These are phyloP conservation scores for Plebejus melissa DNA, from an alignment of 2,888 invertebrate genomes.

Conservation along the genomic window DNA sequence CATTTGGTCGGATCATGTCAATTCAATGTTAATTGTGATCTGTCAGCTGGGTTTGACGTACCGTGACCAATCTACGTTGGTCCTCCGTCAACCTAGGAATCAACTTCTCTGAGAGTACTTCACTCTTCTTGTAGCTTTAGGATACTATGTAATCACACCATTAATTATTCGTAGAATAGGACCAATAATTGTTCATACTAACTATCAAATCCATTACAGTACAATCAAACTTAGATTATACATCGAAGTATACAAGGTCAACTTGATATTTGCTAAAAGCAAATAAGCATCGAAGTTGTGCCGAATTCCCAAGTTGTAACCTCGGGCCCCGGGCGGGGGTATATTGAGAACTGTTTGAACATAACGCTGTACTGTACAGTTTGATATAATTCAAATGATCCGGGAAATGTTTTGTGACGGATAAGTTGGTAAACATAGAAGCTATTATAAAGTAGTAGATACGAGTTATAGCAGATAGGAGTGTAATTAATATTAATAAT, in stretches of 20 bases:
- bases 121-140: no score
- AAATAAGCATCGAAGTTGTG: conserved; percentile 64
- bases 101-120: no score
- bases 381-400: conserved; percentile 8
- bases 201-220: not conserved
- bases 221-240: conserved; percentile 15
- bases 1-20: no score
- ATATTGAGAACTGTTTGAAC: conserved; percentile 68
- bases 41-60: no score
- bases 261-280: conserved; percentile 41
- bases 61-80: no score
- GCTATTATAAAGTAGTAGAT: not conserved
- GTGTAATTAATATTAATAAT: no score
- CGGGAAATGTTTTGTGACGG: not conserved
- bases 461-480: no score
- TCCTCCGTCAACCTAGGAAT: no score
- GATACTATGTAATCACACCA: no score
- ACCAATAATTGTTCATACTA: not conserved
- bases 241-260: conserved; percentile 35
- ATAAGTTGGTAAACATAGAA: not conserved
- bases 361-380: conserved; percentile 43
- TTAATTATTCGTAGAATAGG: not conserved
- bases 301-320: conserved; percentile 53
- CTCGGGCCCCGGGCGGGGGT: conserved; percentile 58
- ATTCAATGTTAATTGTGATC: no score